Base-by-base conservation (phyloP, 1,140 invertebrate genomes). In the Thaumatotibia leucotreta region DNA sequence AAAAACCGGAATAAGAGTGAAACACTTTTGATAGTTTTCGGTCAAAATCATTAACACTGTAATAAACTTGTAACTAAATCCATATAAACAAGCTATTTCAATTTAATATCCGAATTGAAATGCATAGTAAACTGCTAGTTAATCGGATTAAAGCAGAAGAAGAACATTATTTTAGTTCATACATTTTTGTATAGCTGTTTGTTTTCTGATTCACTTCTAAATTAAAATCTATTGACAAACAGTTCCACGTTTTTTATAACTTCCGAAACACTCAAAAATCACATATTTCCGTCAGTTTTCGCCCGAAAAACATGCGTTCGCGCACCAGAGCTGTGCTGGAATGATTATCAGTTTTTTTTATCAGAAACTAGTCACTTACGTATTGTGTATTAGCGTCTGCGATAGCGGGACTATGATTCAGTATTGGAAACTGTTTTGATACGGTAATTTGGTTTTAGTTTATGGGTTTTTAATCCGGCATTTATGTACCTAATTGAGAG, bases 271-370 rank as follows among this genome's bases (percentile, higher is more conserved):
- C 39, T 20, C 17, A 20, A 8, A 1, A 20, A 45, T 20, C 17
- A 45, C 17, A 45, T 20, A 20, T 58, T 58, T 27, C n/a, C 24
- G n/a, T 29, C 29, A n/a, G 52, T 58, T 58, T 58, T 58, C n/a
- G 24, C 24, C 5, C 5, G 1, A 58, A 14, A 54, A 58, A 58
- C 52, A 27, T 58, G 52, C 52, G 52, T 29, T 27, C 24, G 52
- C 52, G 52, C 27, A 27, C 23, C 23, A 23, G 20, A 54, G 50
- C 52, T 14, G 52, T 27, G 24, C 27, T 58, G 52, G 52, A 58
- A 27, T 27, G 52, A 58, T 58, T 58, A 58, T 58, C 52, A 58
- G 52, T 58, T 58, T 58, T 49, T n/a, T 58, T 58, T 58, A 58
- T 58, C 52, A 58, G 52, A 58, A 58, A 58, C 52, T 27, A 58